Percentiles rank a stretch among this genome's conserved stretches.
Evolutionary conservation across 2,797 vertebrate species (phyloP).

Genomic region (Taenioides sp.): DNA sequence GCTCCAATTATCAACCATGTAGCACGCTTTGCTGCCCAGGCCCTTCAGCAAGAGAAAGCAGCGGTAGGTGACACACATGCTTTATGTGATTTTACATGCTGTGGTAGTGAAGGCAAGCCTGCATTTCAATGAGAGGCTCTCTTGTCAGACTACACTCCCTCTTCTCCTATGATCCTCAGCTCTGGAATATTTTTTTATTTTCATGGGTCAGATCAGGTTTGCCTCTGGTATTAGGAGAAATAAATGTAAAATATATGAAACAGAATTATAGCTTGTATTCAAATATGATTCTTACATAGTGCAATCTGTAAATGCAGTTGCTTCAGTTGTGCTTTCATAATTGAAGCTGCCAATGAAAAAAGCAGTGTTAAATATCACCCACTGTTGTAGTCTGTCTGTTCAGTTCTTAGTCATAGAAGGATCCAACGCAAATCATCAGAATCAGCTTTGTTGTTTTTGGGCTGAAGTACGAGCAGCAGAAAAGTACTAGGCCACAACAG

Average conservation of each 20-base stretch:
- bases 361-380: not conserved
- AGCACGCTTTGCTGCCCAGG: conserved; percentile 92
- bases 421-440: not conserved
- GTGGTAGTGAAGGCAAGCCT: conserved; percentile 6
- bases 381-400: not conserved
- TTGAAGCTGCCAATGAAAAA: not conserved
- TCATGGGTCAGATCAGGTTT: conserved; percentile 1
- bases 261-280: not conserved
- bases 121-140: conserved; percentile 11
- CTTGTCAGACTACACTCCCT: conserved; percentile 1
- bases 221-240: not conserved
- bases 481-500: not conserved
- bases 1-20: conserved; percentile 96
- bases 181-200: not conserved
- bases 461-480: not conserved
- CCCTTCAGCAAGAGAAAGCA: conserved; percentile 89
- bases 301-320: not conserved
- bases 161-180: not conserved
- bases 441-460: not conserved
- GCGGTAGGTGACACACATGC: conserved; percentile 77
- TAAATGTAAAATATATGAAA: not conserved
- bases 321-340: not conserved
- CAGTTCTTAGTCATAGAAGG: not conserved
- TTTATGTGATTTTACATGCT: not conserved
- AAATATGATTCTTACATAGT: not conserved